Conservation (phyloP, 2,113 vertebrate species). For the Triplophysa dalaica region DNA sequence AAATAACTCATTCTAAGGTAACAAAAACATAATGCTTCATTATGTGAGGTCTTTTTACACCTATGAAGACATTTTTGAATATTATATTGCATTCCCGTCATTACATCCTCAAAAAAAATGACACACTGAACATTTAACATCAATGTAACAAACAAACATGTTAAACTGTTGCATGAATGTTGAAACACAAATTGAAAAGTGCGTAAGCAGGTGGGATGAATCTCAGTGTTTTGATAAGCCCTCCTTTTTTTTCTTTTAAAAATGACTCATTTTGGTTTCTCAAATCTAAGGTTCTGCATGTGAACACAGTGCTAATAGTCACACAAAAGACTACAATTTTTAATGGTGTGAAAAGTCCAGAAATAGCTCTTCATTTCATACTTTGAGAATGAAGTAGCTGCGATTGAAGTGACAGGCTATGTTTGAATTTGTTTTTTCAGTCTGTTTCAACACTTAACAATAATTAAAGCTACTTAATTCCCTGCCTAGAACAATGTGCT, state of each 20-base stretch:
- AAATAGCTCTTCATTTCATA: background rate
- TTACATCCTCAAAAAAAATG: no score
- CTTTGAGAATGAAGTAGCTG: background rate
- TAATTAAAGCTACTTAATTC: conserved; percentile 1
- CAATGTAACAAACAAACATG: no score
- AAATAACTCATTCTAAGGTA: no score
- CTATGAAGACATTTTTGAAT: no score
- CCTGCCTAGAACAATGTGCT: background rate
- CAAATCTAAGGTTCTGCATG: background rate
- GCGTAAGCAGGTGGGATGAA: background rate
- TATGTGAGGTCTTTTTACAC: no score
- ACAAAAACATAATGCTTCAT: no score
- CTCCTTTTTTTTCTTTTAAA: background rate
- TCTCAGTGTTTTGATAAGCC: background rate
- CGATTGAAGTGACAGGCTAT: background rate
- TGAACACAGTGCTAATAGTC: background rate
- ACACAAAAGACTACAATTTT: conserved; percentile 9
- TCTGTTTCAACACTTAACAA: background rate
- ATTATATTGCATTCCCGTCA: no score
- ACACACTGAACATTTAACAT: no score
- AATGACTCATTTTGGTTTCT: conserved; percentile 7
- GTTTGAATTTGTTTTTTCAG: background rate
- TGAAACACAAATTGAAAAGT: no score
- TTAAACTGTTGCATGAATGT: no score
- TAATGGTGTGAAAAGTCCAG: background rate